Evolutionary conservation across 2,888 invertebrate genomes (phyloP), one percentile per base, ranked within the genome.

Genomic region (Drosophila mercatorum): DNA sequence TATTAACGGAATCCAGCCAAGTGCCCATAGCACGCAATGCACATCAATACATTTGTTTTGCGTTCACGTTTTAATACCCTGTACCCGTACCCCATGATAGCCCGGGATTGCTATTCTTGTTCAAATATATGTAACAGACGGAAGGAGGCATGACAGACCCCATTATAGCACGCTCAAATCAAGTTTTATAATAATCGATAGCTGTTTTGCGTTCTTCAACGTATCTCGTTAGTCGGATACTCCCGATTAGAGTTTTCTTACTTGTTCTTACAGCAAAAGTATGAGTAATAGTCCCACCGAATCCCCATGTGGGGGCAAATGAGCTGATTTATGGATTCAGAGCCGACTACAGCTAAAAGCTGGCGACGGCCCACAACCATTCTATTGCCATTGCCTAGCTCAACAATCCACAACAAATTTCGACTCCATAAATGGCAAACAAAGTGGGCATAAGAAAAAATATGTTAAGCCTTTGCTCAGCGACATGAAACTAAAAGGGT

Each of bases 21-120:
- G 78, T 72, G 80, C 81, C 63, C 66, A 51, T 58, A 43, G 49
- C 89, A 84, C 89, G 83, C 83, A 88, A 88, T 65, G 70, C 60
- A 75, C 83, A 88, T 86, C 83, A 88, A 84, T 86, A 88, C 40
- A 31, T 53, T 49, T 26, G 55, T 44, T 22, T 5, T n/a, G n/a
- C 10, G 11, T 49, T n/a, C 14, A n/a, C 10, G 8, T 11, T 28
- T 2, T 11, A 5, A 34, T 51, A 17, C 49, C 31, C 31, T 51
- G 14, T 6, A 11, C n/a, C 3, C 10, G 17, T 17, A 11, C 8
- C 17, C 17, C 17, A 17, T 34, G 8, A 31, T n/a, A n/a, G 2
- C 4, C 4, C 1, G 31, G 2, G 31, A 31, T 14, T 31, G 5
- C 14, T 5, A 7, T 0, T 12, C 3, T 12, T 28, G 8, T 8